Evolutionary conservation across 2,797 vertebrate genomes (phyloP), one percentile per base, ranked within the genome.

Genomic region (Petrocephalus sullivani): DNA sequence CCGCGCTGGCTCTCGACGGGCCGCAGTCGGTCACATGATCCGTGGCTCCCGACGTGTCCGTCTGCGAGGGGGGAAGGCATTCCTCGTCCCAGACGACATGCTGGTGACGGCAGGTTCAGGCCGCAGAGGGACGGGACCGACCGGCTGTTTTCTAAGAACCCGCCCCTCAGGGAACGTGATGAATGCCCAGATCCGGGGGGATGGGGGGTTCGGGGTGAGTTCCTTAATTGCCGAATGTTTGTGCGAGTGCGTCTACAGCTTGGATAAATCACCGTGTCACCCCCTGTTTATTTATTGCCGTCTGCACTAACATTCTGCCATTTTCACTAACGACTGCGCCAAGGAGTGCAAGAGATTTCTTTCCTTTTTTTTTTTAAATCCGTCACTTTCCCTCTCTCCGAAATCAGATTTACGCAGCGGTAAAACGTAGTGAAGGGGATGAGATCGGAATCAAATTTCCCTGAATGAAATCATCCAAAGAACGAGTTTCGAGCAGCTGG

Each of bases 381-480:
- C 92, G 81, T 89, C 88, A 41, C 83, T 85, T 88, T 90, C 88
- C 58, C 87, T 89, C 89, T 88, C 78, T 58, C 71, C 21, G 49
- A 91, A 94, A 94, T 92, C 90, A 89, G 33, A 92, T 94, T 93
- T 92, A 90, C 51, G 86, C 89, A 88, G 88, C 71, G 82, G 78
- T 85, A 90, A 92, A 92, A 92, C 90, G 88, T 83, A 91, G 87
- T 90, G 88, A 92, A 91, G 91, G 90, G 90, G 81, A 86, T 87
- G 91, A 92, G 91, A 91, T 92, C 88, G 88, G 93, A 94, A 94
- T 94, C 90, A 90, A 92, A 94, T 94, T 93, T 94, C 83, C 87
- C 88, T 60, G 90, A 94, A 95, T 93, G 89, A 94, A 94, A 93
- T 94, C 92, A 94, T 94, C 92, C 93, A 92, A 91, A 93, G 4